phyloP scores from a whole-genome alignment of 2,888 invertebrate species.

The Xylota sylvarum region DNA sequence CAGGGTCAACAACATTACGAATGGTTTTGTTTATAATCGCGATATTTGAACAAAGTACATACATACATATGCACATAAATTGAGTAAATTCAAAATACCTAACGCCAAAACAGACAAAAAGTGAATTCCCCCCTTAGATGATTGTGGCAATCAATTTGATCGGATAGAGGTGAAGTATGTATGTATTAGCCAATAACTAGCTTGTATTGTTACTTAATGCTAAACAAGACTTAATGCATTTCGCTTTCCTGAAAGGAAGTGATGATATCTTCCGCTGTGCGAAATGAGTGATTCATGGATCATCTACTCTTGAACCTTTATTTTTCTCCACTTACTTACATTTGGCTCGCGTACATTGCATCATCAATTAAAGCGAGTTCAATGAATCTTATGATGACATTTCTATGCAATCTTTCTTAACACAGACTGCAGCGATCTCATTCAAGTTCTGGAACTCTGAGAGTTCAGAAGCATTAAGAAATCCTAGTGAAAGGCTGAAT shows the following conservation, averaged over 20 bases:
- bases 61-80: neutral
- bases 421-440: too few species aligned
- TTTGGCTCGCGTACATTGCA: too few species aligned
- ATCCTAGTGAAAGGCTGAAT: too few species aligned
- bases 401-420: too few species aligned
- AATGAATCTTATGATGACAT: too few species aligned
- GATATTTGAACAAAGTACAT: neutral
- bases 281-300: too few species aligned
- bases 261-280: too few species aligned
- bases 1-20: conserved; percentile 50
- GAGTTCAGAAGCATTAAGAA: too few species aligned
- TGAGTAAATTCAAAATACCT: neutral
- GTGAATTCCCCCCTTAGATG: neutral
- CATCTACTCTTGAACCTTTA: too few species aligned
- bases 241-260: neutral
- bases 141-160: neutral
- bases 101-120: neutral
- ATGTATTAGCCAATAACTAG: conserved; percentile 1
- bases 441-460: too few species aligned
- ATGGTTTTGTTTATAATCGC: conserved; percentile 18
- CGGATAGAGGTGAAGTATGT: neutral
- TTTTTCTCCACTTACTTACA: too few species aligned
- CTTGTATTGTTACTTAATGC: neutral
- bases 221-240: neutral
- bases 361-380: too few species aligned